A percentile compares a stretch with the other conserved stretches of the same genome.
Conservation (phyloP, 2,888 invertebrate genomes). For the Drosophila prolongata region DNA sequence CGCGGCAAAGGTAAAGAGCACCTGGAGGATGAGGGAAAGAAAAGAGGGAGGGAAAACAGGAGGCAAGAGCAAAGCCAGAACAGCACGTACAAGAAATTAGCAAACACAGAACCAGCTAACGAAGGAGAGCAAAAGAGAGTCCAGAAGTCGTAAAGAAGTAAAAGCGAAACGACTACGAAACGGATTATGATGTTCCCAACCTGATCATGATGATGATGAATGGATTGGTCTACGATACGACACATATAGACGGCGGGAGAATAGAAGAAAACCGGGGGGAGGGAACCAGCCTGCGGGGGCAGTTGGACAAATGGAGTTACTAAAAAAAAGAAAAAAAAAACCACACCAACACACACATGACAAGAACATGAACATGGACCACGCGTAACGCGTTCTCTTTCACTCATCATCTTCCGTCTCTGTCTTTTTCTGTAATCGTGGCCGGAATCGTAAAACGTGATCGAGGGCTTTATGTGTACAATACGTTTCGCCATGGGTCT, state of each 20-base stretch:
- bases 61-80: conserved; percentile 64
- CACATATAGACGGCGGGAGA: conserved; percentile 10
- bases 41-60: conserved; percentile 12
- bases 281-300: conserved; percentile 47
- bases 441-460: conserved; percentile 78
- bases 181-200: conserved; percentile 65
- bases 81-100: conserved; percentile 78
- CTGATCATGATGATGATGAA: conserved; percentile 71
- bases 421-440: conserved; percentile 63
- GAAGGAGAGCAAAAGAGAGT: conserved; percentile 6
- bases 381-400: conserved; percentile 66
- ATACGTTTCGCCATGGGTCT: conserved; percentile 61
- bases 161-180: conserved; percentile 66
- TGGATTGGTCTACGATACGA: conserved; percentile 51
- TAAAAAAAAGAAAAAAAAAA: conserved; percentile 15
- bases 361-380: conserved; percentile 66
- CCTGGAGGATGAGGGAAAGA: conserved; percentile 28
- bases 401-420: conserved; percentile 9
- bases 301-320: conserved; percentile 66
- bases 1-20: conserved; percentile 58
- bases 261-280: conserved; percentile 3
- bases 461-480: conserved; percentile 73
- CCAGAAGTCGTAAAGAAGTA: conserved; percentile 46
- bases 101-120: conserved; percentile 50
- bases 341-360: conserved; percentile 28